Evolutionary conservation across 2,113 vertebrate species (phyloP), one percentile per base, ranked within the genome.

Genomic region (Notothenia rossii): DNA sequence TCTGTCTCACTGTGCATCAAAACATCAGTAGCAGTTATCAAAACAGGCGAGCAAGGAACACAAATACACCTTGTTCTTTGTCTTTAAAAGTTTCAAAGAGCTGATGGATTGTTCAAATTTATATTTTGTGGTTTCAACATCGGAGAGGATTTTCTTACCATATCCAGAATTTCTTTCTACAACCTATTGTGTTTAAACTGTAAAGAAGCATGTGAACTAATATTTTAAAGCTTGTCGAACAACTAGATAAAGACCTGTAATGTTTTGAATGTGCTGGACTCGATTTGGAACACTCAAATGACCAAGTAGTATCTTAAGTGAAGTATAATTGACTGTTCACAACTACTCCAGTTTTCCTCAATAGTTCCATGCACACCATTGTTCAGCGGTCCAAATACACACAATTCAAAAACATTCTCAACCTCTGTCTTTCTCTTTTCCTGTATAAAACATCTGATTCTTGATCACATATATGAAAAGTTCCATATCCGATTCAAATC

Each of bases 1-100:
- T 48, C 68, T 56, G 18, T 62, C 56, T 63, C 5, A 1, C 54
- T 63, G 46, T 20, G 3, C 9, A 54, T 63, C 10, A 12, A 62
- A 14, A 3, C 54, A 40, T 69, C 33, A 17, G 0, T 68, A n/a
- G 61, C 53, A 62, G 45, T 67, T 75, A 51, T 40, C 51, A 55
- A 3, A 40, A 40, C 71, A 73, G 12, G 74, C 50, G 7, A 77
- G 40, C 55, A 17, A 18, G 2, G 40, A 64, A 77, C 5, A 22
- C 49, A 70, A n/a, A 17, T 58, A 25, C 17, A 45, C 59, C 50
- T 22, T 67, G 55, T 56, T 80, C 2, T 10, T 10, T 3, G 17
- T 13, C 43, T 68, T 40, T 79, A n/a, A 69, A 81, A n/a, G 10
- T 0, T 72, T 75, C n/a, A 60, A 50, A 51, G 0, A 56, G 66